Conservation (phyloP, 2,113 vertebrate genomes). For the Murina feae region DNA sequence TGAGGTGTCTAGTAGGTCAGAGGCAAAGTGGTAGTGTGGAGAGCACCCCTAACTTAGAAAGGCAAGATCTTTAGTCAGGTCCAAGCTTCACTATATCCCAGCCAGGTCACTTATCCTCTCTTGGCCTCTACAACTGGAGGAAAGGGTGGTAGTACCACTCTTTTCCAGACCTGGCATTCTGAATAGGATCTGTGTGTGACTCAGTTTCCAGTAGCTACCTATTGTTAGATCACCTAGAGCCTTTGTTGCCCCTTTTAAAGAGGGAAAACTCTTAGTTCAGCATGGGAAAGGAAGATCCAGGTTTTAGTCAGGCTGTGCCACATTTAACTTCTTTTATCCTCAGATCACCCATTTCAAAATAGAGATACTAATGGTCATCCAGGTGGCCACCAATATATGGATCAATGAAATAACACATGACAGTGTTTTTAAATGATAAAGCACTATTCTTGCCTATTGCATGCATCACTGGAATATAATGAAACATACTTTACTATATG, state of each 20-base stretch:
- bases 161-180: no score
- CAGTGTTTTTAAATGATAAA: background rate
- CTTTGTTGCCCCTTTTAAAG: background rate
- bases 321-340: background rate
- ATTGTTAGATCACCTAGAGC: background rate
- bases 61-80: background rate
- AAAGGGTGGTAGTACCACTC: rapidly evolving
- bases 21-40: background rate
- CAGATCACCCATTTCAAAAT: no score
- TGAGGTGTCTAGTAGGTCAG: background rate
- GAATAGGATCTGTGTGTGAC: background rate
- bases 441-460: rapidly evolving
- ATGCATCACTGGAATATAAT: no score
- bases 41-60: background rate
- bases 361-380: no score
- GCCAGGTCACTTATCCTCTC: background rate
- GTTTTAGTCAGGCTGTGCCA: background rate
- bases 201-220: background rate
- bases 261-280: background rate
- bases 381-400: background rate
- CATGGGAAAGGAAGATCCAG: background rate
- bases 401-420: rapidly evolving
- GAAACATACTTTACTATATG: background rate
- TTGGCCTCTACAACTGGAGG: background rate
- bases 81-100: background rate